A percentile compares a stretch with the other conserved stretches of the same genome.
These are phyloP conservation scores for Pasiphila rectangulata DNA, from an alignment of 2,888 invertebrate genomes.

Conservation along the genomic window DNA sequence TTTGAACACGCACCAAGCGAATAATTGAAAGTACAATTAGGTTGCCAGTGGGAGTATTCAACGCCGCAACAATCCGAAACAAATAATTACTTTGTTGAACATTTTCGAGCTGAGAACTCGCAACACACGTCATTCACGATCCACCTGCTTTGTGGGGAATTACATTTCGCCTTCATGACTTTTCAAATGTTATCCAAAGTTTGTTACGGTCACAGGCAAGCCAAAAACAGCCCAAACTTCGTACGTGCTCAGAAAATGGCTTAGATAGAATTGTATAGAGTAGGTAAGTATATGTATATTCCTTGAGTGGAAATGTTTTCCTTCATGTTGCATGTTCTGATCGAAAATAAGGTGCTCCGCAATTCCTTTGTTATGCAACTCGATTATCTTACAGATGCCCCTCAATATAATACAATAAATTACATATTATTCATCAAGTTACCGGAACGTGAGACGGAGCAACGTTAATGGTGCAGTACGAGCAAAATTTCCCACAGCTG, in stretches of 20 bases:
- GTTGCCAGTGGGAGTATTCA: slow-evolving; percentile 48
- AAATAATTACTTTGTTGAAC: slow-evolving; percentile 61
- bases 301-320: neutral
- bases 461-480: slow-evolving; percentile 27
- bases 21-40: slow-evolving; percentile 65
- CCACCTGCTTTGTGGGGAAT: slow-evolving; percentile 37
- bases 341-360: slow-evolving; percentile 1
- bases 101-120: slow-evolving; percentile 44
- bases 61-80: slow-evolving; percentile 49
- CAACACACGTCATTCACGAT: slow-evolving; percentile 43
- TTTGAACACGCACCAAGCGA: slow-evolving; percentile 43
- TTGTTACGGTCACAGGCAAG: slow-evolving; percentile 19
- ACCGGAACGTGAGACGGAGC: slow-evolving; percentile 28
- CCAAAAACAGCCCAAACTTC: neutral
- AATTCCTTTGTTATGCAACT: slow-evolving; percentile 13
- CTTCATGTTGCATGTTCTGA: neutral
- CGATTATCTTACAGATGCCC: slow-evolving; percentile 17
- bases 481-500: slow-evolving; percentile 58
- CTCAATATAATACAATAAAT: slow-evolving; percentile 22
- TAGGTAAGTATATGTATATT: neutral
- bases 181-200: slow-evolving; percentile 24
- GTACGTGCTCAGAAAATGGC: neutral
- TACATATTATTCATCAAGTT: slow-evolving; percentile 25
- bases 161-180: slow-evolving; percentile 32
- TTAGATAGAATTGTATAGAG: neutral